Evolutionary conservation across 2,113 vertebrate species (phyloP).

Genomic region (Heteronetta atricapilla): DNA sequence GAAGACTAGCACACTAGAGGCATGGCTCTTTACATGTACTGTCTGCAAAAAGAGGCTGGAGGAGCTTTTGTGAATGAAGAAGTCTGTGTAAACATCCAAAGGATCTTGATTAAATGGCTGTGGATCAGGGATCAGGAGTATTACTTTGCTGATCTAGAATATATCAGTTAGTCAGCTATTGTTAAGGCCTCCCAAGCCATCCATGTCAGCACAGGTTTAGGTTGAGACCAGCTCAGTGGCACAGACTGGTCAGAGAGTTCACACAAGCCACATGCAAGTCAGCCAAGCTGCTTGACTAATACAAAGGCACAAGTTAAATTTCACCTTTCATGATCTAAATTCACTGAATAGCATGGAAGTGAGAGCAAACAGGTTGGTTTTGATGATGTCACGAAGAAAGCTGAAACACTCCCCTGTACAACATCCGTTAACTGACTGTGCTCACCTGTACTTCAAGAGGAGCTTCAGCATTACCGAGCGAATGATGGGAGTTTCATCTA

Average conservation of each 20-base stretch:
- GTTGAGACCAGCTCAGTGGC: neutral
- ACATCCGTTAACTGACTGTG: neutral
- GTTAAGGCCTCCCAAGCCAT: neutral
- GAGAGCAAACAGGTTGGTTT: neutral
- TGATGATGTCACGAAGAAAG: neutral
- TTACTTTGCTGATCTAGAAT: neutral
- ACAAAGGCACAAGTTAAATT: neutral
- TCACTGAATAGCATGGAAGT: accelerated
- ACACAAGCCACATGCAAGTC: neutral
- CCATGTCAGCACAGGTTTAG: neutral
- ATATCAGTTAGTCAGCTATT: too few species aligned
- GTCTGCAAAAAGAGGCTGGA: neutral
- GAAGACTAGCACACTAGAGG: neutral
- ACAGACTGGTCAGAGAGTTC: neutral
- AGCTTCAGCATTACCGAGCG: conserved; percentile 93
- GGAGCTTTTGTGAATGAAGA: neutral
- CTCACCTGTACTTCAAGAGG: conserved; percentile 93
- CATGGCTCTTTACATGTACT: neutral
- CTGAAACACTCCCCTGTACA: neutral
- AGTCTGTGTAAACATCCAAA: neutral
- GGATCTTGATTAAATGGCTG: too few species aligned
- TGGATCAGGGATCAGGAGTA: neutral
- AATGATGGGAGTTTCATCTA: conserved; percentile 90
- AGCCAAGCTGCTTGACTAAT: neutral
- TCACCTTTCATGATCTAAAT: neutral